phyloP scores from a whole-genome alignment of 2,113 vertebrate genomes.

The Thunnus maccoyii region DNA sequence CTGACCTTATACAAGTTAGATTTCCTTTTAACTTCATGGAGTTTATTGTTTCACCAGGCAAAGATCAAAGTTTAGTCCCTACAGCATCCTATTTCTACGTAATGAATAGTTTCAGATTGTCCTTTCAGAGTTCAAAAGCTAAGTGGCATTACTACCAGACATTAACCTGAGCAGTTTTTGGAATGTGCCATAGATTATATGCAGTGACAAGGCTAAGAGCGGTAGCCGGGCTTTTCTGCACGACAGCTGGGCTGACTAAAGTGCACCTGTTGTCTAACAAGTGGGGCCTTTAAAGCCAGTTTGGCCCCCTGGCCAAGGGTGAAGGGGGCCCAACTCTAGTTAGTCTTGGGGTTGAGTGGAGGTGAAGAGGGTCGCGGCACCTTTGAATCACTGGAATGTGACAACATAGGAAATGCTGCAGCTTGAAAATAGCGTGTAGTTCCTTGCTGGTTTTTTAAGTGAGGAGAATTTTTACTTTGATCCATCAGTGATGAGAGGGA shows the following conservation, averaged over 20 bases:
- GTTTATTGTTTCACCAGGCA: slow-evolving; percentile 22
- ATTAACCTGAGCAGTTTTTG: slow-evolving; percentile 66
- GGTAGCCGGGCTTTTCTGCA: slow-evolving; percentile 48
- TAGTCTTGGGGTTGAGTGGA: slow-evolving; percentile 78
- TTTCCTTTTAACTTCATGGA: neutral
- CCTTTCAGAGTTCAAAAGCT: slow-evolving; percentile 50
- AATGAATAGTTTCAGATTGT: slow-evolving; percentile 25
- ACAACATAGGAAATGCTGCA: slow-evolving; percentile 70
- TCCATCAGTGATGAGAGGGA: neutral
- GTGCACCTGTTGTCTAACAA: slow-evolving; percentile 85
- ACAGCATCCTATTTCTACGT: slow-evolving; percentile 1
- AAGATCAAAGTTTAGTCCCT: slow-evolving; percentile 1
- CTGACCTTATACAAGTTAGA: neutral
- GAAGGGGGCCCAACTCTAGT: slow-evolving; percentile 75
- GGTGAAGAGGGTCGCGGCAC: slow-evolving; percentile 71
- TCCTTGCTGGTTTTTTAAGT: slow-evolving; percentile 22
- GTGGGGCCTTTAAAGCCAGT: slow-evolving; percentile 62
- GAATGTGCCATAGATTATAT: slow-evolving; percentile 74
- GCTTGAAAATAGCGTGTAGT: slow-evolving; percentile 61
- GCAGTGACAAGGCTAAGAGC: slow-evolving; percentile 68
- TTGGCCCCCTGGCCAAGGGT: slow-evolving; percentile 70
- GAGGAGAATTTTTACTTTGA: slow-evolving; percentile 43
- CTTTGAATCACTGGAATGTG: slow-evolving; percentile 79
- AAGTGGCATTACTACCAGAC: slow-evolving; percentile 39
- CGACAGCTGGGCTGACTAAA: slow-evolving; percentile 80